Evolutionary conservation across 1,140 invertebrate species (phyloP).

Genomic region (Belonocnema kinseyi): DNA sequence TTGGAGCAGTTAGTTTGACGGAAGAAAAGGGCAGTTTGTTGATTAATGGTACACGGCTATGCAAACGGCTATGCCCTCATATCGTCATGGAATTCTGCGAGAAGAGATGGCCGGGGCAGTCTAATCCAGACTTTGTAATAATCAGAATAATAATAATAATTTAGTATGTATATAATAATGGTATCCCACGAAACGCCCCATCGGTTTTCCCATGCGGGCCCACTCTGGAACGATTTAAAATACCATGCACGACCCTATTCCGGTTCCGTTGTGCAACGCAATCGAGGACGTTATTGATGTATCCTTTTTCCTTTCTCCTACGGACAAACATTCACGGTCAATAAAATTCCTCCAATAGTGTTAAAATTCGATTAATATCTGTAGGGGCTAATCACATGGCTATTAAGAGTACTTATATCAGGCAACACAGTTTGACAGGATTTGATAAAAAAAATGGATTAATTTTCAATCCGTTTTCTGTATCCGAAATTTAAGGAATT

Average conservation of each 20-base stretch:
- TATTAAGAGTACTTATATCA: background rate
- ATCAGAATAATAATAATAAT: constrained; percentile 4
- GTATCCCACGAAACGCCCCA: constrained; percentile 39
- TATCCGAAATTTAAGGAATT: too few relatives aligned
- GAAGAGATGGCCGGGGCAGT: background rate
- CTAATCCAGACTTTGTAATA: constrained; percentile 22
- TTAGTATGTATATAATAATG: constrained; percentile 4
- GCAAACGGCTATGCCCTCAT: constrained; percentile 35
- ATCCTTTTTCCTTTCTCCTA: background rate
- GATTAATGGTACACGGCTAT: constrained; percentile 45
- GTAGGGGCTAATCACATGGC: background rate
- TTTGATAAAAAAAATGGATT: too few relatives aligned
- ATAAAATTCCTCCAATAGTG: constrained; percentile 45
- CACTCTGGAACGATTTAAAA: constrained; percentile 55
- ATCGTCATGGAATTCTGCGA: constrained; percentile 28
- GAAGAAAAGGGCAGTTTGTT: constrained; percentile 48
- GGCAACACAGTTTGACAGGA: too few relatives aligned
- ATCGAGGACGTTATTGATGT: constrained; percentile 33
- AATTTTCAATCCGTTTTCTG: too few relatives aligned
- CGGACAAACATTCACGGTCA: constrained; percentile 46
- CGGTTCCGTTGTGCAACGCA: constrained; percentile 22
- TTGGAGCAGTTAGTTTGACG: constrained; percentile 36
- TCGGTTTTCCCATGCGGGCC: constrained; percentile 66
- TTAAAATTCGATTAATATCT: constrained; percentile 41
- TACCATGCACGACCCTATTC: constrained; percentile 36